Evolutionary conservation across 2,797 vertebrate genomes (phyloP), one percentile per base, ranked within the genome.

Genomic region (Poeciliopsis turneri): DNA sequence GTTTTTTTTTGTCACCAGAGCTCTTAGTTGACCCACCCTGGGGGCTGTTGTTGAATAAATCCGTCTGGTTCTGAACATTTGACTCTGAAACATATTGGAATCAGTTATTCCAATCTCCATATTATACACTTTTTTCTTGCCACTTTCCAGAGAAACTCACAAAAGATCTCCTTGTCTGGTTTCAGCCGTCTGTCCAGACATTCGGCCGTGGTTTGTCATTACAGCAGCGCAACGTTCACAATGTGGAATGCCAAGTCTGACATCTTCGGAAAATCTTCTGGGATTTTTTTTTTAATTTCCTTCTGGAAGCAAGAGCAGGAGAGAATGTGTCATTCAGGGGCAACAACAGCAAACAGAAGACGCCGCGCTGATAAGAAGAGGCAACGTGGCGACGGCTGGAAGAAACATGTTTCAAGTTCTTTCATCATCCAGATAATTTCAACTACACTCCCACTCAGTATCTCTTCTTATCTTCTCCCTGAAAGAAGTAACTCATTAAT

Each of bases 391-490:
- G 81, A 45, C n/a, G 59, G 76, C 79, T 72, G 80, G 78, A 87
- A 47, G 77, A 64, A 57, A 81, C 75, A 80, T 49, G 82, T 77
- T 84, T 78, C 28, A 28, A 23, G 78, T 41, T 18, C 11, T 83
- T 86, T 87, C 49, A 3, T 75, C 84, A 82, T 61, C 11, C 66
- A 68, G 74, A 81, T 75, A 43, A 77, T 73, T 49, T 20, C 70
- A 83, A 53, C 72, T 55, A 2, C 28, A 74, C 78, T 76, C 81
- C 80, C 75, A 87, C 90, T 28, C 71, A 82, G 72, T 53, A n/a
- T 5, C 33, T 46, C 47, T 30, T 39, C 77, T 80, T 73, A 28
- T 78, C 77, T 80, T 73, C 20, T 80, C 55, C 55, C 57, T 36
- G 55, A 55, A 69, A 72, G 77, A 23, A 33, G 53, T 25, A 72